Evolutionary conservation across 2,888 invertebrate genomes (phyloP).

Genomic region (Pharmacophagus antenor): DNA sequence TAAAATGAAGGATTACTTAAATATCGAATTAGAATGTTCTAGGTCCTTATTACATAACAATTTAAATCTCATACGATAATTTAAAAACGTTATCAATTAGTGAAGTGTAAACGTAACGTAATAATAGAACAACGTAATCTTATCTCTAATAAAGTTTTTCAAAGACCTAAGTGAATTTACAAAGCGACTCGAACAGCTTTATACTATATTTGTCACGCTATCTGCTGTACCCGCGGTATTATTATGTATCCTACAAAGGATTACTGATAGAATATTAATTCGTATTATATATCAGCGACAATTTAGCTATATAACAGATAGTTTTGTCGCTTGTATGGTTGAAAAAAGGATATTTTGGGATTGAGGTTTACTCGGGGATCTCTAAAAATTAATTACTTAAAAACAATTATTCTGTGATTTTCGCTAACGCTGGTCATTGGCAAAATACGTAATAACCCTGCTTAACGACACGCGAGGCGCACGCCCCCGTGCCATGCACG

Average conservation of each 20-base stretch:
- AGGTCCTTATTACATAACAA: not conserved
- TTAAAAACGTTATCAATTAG: not conserved
- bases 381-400: too few relatives aligned
- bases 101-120: slow-evolving; percentile 6
- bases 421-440: too few relatives aligned
- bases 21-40: not conserved
- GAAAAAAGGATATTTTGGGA: too few relatives aligned
- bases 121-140: slow-evolving; percentile 8
- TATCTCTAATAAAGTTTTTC: slow-evolving; percentile 26
- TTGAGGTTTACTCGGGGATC: too few relatives aligned
- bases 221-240: slow-evolving; percentile 10
- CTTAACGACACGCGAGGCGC: slow-evolving; percentile 41
- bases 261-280: too few relatives aligned
- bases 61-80: not conserved
- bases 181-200: slow-evolving; percentile 18
- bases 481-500: slow-evolving; percentile 37
- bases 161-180: slow-evolving; percentile 25
- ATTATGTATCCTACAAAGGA: too few relatives aligned
- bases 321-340: too few relatives aligned
- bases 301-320: too few relatives aligned
- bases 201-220: slow-evolving; percentile 24
- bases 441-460: too few relatives aligned
- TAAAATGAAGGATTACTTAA: not conserved
- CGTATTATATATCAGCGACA: too few relatives aligned
- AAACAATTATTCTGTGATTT: too few relatives aligned